Evolutionary conservation across 1,140 invertebrate genomes (phyloP), one percentile per base, ranked within the genome.

Genomic region (Drosophila repleta): DNA sequence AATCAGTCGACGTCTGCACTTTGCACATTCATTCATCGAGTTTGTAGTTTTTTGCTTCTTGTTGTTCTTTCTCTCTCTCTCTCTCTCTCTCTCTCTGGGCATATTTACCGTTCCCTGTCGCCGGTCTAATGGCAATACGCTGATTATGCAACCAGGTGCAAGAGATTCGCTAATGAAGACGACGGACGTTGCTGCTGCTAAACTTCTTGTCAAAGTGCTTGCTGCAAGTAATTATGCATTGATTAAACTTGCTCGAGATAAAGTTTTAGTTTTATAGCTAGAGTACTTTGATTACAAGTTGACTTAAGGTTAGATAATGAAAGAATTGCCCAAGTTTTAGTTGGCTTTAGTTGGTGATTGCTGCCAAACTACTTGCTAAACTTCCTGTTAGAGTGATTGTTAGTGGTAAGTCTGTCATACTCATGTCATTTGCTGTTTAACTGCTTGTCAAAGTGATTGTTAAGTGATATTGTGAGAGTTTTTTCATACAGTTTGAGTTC

Each of bases 1-100:
- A 71, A 71, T 71, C 68, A 66, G 52, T 71, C 61, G 52, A 49
- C 51, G 52, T 56, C 41, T 48, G 45, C 51, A 57, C 52, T 55
- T 64, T 71, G 68, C 53, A 52, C 35, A 71, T 51, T 58, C 46
- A 52, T 71, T 71, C 62, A 71, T 71, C 53, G 51, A 24, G 1
- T 24, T 26, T 49, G 4, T 15, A 24, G 20, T 58, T 48, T 48
- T 11, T 26, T 17, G 29, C 15, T 24, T 4, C 29, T 29, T 29
- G 29, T 29, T 1, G 1, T 29, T 29, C 6, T 29, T 8, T 29
- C 26, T 4, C 26, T 29, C 15, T 37, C 20, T 56, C 6, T 37
- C 35, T 39, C 1, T 39, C 4, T 13, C 13, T 11, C 20, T 15
- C n/a, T 13, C 29, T 29, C 6, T 24, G 3, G 39, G 32, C 32